These are phyloP conservation scores for Tragelaphus oryx DNA, from an alignment of 2,797 vertebrate species.

Conservation along the genomic window DNA sequence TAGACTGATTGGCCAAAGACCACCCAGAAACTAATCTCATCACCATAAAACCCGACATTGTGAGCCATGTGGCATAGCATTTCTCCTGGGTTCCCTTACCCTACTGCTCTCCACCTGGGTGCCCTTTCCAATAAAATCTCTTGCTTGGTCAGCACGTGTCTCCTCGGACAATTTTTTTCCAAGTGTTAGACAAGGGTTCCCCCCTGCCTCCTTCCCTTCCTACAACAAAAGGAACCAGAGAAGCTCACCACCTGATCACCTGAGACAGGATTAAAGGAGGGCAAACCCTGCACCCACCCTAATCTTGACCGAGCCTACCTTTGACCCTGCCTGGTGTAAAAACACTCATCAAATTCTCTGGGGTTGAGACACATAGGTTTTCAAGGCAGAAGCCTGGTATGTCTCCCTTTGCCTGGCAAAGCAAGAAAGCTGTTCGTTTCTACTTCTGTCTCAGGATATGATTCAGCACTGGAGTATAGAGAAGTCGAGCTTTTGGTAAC, in stretches of 20 bases:
- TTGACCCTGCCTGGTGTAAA: not conserved
- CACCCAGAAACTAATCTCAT: too few species aligned
- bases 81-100: too few species aligned
- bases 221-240: not conserved
- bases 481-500: not conserved
- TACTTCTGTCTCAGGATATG: not conserved
- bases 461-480: not conserved
- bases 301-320: not conserved
- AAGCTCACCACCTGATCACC: not conserved
- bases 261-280: not conserved
- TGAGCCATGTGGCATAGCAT: fast-evolving
- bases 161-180: too few species aligned
- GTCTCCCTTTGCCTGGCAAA: not conserved
- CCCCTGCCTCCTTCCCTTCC: too few species aligned
- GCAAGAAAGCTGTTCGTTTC: not conserved
- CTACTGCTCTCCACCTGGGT: too few species aligned
- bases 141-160: too few species aligned
- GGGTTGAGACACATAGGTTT: not conserved
- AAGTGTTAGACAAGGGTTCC: too few species aligned
- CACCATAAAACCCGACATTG: too few species aligned
- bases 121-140: too few species aligned
- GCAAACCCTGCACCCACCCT: not conserved
- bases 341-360: not conserved
- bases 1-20: too few species aligned
- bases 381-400: not conserved